These are phyloP conservation scores for Sclerurus mexicanus DNA, from an alignment of 2,113 vertebrate genomes.

Conservation along the genomic window DNA sequence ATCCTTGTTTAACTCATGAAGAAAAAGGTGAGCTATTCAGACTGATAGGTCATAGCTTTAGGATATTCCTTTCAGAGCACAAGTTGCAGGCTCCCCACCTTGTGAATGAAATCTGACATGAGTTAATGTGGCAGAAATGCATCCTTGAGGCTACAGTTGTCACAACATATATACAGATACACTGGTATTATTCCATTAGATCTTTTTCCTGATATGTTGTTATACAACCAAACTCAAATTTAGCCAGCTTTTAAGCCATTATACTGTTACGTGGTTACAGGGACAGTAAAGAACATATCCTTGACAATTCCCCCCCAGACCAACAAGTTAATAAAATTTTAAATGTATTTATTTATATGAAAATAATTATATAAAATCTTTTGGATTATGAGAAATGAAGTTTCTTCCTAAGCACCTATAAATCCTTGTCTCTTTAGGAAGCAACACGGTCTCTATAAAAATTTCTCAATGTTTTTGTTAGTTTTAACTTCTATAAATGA, in stretches of 20 bases:
- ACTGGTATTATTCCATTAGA: neutral
- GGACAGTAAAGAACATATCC: neutral
- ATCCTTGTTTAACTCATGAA: neutral
- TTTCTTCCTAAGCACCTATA: neutral
- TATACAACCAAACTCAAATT: neutral
- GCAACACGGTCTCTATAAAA: neutral
- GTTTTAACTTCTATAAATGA: conserved; percentile 8
- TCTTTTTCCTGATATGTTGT: neutral
- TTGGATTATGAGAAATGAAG: neutral
- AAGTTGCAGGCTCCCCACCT: neutral
- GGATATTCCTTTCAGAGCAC: conserved; percentile 3
- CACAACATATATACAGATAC: neutral
- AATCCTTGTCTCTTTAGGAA: neutral
- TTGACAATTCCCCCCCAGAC: neutral
- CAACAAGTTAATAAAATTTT: neutral
- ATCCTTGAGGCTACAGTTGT: conserved; percentile 12
- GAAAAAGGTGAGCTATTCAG: neutral
- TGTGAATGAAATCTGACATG: conserved; percentile 22
- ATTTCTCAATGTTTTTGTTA: neutral
- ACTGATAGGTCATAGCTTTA: conserved; percentile 1
- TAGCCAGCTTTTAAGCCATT: neutral
- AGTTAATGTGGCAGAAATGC: neutral
- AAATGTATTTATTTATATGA: neutral
- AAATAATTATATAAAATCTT: neutral
- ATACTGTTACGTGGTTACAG: neutral